A percentile compares a stretch with the other conserved stretches of the same genome.
These are phyloP conservation scores for Seira sanloemensis DNA, from an alignment of 2,888 invertebrate species.

Conservation along the genomic window DNA sequence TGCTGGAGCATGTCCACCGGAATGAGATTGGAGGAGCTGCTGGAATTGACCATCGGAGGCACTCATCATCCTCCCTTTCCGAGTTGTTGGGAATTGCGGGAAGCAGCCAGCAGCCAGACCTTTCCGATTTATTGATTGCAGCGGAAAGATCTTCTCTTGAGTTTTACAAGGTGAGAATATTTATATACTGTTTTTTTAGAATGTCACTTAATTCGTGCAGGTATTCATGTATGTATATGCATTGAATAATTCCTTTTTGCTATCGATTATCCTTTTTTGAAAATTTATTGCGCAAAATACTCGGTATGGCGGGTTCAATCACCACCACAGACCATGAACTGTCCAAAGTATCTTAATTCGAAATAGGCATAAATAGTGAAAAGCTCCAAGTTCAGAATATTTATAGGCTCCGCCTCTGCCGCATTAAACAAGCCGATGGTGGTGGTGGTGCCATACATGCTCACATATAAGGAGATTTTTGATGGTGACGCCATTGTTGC, in stretches of 20 bases:
- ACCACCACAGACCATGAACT: background rate
- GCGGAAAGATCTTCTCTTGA: conserved; percentile 56
- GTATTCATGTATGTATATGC: too few relatives aligned
- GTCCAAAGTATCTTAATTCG: background rate
- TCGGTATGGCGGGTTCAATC: background rate
- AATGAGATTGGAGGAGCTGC: conserved; percentile 58
- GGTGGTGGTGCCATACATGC: background rate
- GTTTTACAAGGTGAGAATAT: conserved; percentile 63
- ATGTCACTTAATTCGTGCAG: too few relatives aligned
- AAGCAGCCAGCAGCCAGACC: conserved; percentile 8
- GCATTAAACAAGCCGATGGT: background rate
- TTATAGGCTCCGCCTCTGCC: conserved; percentile 33
- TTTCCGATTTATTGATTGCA: conserved; percentile 43
- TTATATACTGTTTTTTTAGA: too few relatives aligned
- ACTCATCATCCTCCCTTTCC: background rate
- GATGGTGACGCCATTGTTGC: background rate
- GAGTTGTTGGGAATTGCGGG: conserved; percentile 14
- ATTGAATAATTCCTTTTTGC: too few relatives aligned
- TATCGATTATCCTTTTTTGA: too few relatives aligned
- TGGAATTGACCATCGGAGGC: conserved; percentile 31
- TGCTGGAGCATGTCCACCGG: conserved; percentile 46
- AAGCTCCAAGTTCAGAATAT: background rate
- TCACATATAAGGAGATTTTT: background rate
- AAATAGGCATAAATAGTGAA: background rate
- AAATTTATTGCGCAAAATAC: too few relatives aligned